These are phyloP conservation scores for Oceanodroma tethys DNA, from an alignment of 2,113 vertebrate species.

Conservation along the genomic window DNA sequence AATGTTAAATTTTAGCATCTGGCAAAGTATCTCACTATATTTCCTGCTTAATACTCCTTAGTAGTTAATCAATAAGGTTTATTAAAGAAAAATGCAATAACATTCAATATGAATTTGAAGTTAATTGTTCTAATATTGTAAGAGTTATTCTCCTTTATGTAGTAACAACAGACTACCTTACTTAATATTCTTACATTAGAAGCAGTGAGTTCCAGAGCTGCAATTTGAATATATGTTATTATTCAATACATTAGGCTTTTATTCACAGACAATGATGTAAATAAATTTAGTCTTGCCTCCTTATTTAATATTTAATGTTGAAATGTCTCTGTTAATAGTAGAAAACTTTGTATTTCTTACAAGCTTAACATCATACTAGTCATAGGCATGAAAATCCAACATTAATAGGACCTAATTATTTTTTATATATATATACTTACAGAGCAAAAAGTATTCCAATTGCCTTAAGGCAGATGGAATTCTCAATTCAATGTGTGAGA, in stretches of 20 bases:
- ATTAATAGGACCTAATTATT: not conserved
- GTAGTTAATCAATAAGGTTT: not conserved
- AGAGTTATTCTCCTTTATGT: not conserved
- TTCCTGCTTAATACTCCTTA: not conserved
- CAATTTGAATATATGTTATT: not conserved
- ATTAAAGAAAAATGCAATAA: not conserved
- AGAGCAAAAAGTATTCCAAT: not conserved
- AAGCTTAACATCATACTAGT: not conserved
- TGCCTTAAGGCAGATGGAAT: not conserved
- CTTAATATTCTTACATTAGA: not conserved
- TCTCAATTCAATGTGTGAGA: not conserved
- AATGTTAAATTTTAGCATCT: not conserved
- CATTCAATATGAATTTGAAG: not conserved
- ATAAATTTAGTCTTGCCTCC: not conserved
- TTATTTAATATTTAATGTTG: constrained; percentile 3
- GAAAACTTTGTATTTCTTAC: not conserved
- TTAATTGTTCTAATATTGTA: not conserved
- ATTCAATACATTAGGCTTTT: not conserved
- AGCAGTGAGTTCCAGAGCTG: not conserved
- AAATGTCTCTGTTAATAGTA: not conserved
- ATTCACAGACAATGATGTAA: not conserved
- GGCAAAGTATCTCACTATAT: not conserved
- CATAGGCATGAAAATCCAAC: constrained; percentile 1
- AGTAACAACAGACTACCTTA: not conserved
- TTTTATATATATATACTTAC: not conserved